A percentile compares a stretch with the other conserved stretches of the same genome.
phyloP scores from a whole-genome alignment of 2,888 invertebrate genomes.

The Euphydryas editha region DNA sequence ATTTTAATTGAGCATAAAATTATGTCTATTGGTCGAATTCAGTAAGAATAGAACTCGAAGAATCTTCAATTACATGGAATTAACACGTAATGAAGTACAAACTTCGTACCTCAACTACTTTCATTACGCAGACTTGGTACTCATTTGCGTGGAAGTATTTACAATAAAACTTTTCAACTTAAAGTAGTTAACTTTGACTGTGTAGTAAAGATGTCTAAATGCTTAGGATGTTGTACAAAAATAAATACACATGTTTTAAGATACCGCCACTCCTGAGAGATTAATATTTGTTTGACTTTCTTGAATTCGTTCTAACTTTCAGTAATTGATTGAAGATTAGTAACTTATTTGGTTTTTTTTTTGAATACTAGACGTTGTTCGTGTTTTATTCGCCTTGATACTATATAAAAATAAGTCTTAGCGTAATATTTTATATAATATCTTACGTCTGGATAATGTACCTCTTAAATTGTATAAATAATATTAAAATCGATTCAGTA shows the following conservation, averaged over 20 bases:
- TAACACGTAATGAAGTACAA: slow-evolving; percentile 47
- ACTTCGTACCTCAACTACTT: slow-evolving; percentile 47
- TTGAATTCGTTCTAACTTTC: background rate
- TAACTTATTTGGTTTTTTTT: background rate
- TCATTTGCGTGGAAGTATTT: slow-evolving; percentile 57
- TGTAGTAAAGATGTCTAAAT: slow-evolving; percentile 30
- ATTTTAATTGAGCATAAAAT: background rate
- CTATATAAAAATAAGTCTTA: no score
- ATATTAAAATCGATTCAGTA: no score
- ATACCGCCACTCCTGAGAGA: background rate
- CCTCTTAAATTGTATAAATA: no score
- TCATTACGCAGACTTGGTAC: slow-evolving; percentile 53
- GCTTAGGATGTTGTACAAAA: slow-evolving; percentile 27
- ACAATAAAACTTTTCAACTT: slow-evolving; percentile 55
- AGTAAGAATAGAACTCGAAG: slow-evolving; percentile 32
- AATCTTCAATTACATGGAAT: slow-evolving; percentile 46
- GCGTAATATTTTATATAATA: no score
- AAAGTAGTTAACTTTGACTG: slow-evolving; percentile 46
- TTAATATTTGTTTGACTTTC: background rate
- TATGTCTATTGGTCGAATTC: slow-evolving; percentile 26
- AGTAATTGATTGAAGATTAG: background rate
- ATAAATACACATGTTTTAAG: slow-evolving; percentile 23
- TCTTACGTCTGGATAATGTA: no score
- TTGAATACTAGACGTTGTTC: no score
- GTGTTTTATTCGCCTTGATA: no score